Base-by-base conservation (phyloP, 2,113 vertebrate genomes). In the Felis chaus region DNA sequence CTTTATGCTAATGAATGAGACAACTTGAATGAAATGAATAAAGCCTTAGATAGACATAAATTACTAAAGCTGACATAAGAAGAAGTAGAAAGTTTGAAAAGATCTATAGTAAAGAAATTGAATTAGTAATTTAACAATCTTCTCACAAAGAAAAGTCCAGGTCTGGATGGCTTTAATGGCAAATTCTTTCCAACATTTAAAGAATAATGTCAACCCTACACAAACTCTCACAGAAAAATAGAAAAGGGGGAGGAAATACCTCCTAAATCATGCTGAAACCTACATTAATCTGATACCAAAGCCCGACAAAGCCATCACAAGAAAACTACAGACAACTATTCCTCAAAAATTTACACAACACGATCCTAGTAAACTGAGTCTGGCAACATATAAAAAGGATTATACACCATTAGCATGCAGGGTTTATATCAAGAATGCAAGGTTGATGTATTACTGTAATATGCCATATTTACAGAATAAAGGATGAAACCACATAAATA, bases 1-100 rank as follows among this genome's bases (percentile, higher is more conserved):
- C 27, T 85, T 66, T 45, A 74, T 76, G 55, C 68, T n/a, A 69
- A 61, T 15, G 33, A 89, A 73, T 55, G n/a, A 71, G 27, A 36
- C 6, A 12, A 89, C n/a, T 21, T 36, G 14, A 92, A 65, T 73
- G 55, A 55, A 66, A 88, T 57, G 48, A 91, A 71, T 13, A 45
- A 73, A 89, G 18, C 12, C 36, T 68, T 87, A n/a, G n/a, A 33
- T 89, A 88, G 66, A 55, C 31, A 29, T 61, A 88, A 57, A 71
- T 21, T 71, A 63, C 68, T 53, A 61, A 84, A 84, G 71, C 65
- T 68, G 48, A 80, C 39, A 73, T 14, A 66, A 89, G 55, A 66
- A 89, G 55, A 94, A 94, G 87, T 2, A 78, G 91, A 94, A 94
- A 94, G 80, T 66, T 4, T 73, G 45, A 94, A 85, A 3, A 50